phyloP scores from a whole-genome alignment of 2,888 invertebrate genomes.

The Lydus trimaculatus region DNA sequence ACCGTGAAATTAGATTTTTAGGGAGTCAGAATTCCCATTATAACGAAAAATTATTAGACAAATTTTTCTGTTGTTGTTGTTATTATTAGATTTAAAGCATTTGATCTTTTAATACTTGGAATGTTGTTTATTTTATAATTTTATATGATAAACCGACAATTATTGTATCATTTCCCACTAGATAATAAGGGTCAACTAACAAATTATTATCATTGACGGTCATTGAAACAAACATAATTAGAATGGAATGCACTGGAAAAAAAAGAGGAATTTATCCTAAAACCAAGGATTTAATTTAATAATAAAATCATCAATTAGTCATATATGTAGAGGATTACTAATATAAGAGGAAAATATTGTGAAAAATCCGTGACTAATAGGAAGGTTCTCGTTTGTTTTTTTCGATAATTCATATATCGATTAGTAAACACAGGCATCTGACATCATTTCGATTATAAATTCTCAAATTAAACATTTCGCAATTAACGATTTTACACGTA shows the following conservation, averaged over 20 bases:
- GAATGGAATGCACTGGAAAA: not conserved
- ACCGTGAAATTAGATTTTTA: not conserved
- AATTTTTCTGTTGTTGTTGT: not conserved
- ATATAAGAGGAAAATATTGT: not conserved
- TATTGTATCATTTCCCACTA: not conserved
- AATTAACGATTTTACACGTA: not conserved
- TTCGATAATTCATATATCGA: not conserved
- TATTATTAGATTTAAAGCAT: not conserved
- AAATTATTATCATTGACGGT: not conserved
- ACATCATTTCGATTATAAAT: not conserved
- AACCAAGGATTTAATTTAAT: not conserved
- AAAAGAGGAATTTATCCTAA: not conserved
- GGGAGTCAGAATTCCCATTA: not conserved
- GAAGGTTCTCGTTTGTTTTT: not conserved
- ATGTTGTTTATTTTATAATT: not conserved
- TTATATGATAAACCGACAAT: not conserved
- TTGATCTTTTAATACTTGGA: not conserved
- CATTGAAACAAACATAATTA: not conserved
- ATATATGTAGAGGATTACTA: not conserved
- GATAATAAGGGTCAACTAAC: conserved; percentile 1
- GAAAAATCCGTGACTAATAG: not conserved
- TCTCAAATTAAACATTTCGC: not conserved
- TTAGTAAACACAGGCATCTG: not conserved
- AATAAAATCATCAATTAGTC: not conserved
- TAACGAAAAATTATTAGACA: not conserved